These are phyloP conservation scores for Lepeophtheirus nordmannii DNA, from an alignment of 2,888 invertebrate species.

Conservation along the genomic window DNA sequence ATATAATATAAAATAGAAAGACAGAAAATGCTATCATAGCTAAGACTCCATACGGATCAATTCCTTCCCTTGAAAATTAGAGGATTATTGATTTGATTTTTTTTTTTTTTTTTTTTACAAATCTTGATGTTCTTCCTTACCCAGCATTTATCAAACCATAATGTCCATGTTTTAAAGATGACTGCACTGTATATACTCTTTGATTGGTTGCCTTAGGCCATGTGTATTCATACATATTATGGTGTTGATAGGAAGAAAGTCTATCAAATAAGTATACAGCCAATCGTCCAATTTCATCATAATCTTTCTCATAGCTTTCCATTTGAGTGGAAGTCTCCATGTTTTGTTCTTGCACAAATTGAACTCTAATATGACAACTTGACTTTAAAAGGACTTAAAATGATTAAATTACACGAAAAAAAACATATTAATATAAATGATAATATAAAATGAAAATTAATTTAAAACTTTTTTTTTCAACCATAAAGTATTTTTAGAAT, in stretches of 20 bases:
- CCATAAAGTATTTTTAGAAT: too few relatives aligned
- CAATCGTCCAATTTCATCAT: constrained; percentile 4
- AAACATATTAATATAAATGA: too few relatives aligned
- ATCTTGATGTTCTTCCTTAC: background rate
- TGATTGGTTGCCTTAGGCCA: background rate
- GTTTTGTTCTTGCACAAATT: background rate
- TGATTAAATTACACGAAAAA: too few relatives aligned
- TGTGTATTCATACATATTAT: background rate
- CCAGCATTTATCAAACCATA: background rate
- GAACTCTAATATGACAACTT: too few relatives aligned
- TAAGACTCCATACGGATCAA: background rate
- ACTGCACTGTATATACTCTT: background rate
- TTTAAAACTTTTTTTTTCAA: too few relatives aligned
- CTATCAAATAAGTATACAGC: background rate
- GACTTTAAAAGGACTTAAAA: too few relatives aligned
- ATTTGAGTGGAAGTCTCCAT: background rate
- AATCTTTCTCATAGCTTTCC: background rate
- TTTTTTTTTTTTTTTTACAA: too few relatives aligned
- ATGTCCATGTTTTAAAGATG: constrained; percentile 1
- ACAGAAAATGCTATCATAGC: constrained; percentile 4
- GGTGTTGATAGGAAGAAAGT: background rate
- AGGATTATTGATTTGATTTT: background rate
- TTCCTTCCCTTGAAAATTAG: background rate
- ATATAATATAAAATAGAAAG: background rate
- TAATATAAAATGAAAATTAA: too few relatives aligned